A percentile compares a stretch with the other conserved stretches of the same genome.
Conservation (phyloP, 2,797 vertebrate species). For the Arnoldichthys spilopterus region DNA sequence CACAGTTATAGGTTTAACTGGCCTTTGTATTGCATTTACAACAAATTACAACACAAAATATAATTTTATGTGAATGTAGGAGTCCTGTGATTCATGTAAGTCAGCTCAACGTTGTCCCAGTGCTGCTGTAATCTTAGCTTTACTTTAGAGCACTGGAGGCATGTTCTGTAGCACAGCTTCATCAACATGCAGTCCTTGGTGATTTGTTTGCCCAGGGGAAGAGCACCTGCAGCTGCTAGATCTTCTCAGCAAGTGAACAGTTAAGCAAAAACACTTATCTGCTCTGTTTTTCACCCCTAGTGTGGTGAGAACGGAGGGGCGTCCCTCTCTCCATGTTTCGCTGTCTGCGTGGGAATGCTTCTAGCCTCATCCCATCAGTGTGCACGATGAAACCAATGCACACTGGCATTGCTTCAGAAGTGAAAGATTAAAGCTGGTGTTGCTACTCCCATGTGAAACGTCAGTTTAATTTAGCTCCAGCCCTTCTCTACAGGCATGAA, state of each 20-base stretch:
- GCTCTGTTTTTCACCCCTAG: conserved; percentile 2
- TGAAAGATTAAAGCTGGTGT: background rate
- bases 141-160: background rate
- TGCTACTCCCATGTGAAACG: background rate
- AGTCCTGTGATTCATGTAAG: background rate
- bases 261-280: conserved; percentile 55
- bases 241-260: conserved; percentile 27
- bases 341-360: background rate
- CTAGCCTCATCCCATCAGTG: background rate
- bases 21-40: no score
- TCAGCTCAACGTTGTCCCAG: background rate
- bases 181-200: conserved; percentile 49
- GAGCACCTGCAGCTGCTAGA: conserved; percentile 54
- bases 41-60: no score
- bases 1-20: no score
- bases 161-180: no score
- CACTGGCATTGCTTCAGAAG: background rate
- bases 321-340: background rate
- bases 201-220: conserved; percentile 48
- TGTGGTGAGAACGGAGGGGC: background rate
- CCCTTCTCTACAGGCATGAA: background rate
- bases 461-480: background rate
- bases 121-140: background rate
- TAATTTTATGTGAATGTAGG: no score
- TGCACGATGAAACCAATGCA: background rate